Evolutionary conservation across 2,888 invertebrate genomes (phyloP), one percentile per base, ranked within the genome.

Genomic region (Diaperis boleti): DNA sequence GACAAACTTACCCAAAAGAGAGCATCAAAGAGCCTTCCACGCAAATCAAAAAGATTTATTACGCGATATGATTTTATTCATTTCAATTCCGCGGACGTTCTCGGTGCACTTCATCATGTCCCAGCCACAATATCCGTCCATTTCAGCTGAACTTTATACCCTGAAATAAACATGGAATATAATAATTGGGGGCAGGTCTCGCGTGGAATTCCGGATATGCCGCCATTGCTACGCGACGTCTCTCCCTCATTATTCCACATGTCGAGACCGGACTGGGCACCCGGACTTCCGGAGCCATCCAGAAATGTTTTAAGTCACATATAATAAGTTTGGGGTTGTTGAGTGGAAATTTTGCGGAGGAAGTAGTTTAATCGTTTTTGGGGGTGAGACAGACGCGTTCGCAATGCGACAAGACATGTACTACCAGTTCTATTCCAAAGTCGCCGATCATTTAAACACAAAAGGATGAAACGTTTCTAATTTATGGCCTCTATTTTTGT

Each of bases 141-240:
- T 72, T 73, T 72, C 57, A 60, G 66, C 62, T 69, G 54, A 69
- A 67, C 69, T 69, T 71, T 71, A 69, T 69, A 65, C 69, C 68
- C 72, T 65, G 78, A 72, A 77, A 77, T 77, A 78, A 78, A 78
- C 76, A 76, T 73, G 72, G 75, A 73, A 74, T 72, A 75, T 74
- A 72, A 76, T 77, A 76, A 77, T 76, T 75, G 75, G 72, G 69
- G 69, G 69, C 71, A 70, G 69, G 72, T 69, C 72, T 72, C 69
- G 72, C 60, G 61, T 68, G 75, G 78, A 76, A 76, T 76, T 67
- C 69, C 64, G 71, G 73, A 72, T 76, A 77, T 77, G 76, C 74
- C 72, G 68, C 73, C 74, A 70, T 70, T 69, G 70, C 73, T 67
- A 68, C 65, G 73, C 70, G 71, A 72, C 72, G 59, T 65, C 70